Conservation (phyloP, 1,140 invertebrate genomes). For the Tetramorium alpestre region DNA sequence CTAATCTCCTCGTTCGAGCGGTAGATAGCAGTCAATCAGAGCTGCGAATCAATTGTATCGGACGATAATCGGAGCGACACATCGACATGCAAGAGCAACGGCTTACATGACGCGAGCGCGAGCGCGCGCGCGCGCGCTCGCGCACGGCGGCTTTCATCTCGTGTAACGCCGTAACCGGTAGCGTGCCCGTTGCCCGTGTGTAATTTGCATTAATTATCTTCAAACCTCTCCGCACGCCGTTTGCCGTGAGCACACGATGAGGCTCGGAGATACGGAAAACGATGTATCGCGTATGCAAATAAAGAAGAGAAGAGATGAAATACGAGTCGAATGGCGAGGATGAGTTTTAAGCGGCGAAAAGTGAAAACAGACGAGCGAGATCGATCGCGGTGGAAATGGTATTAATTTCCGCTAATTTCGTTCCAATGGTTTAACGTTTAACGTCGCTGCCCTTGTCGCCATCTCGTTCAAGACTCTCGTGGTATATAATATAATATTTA, state of each 20-base stretch:
- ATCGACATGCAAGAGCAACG: slow-evolving; percentile 53
- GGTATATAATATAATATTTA: too few species aligned
- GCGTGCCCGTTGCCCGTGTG: slow-evolving; percentile 69
- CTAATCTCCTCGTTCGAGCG: slow-evolving; percentile 21
- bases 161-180: slow-evolving; percentile 79
- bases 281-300: slow-evolving; percentile 59
- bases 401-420: neutral
- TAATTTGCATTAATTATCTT: slow-evolving; percentile 81
- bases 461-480: too few species aligned
- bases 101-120: slow-evolving; percentile 30
- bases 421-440: neutral
- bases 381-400: neutral
- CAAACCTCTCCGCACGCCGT: slow-evolving; percentile 69
- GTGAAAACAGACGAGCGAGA: neutral
- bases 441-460: neutral
- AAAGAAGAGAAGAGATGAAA: slow-evolving; percentile 54
- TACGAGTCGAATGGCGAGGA: slow-evolving; percentile 47
- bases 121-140: neutral
- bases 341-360: slow-evolving; percentile 28
- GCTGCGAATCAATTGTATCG: slow-evolving; percentile 52
- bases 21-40: slow-evolving; percentile 16
- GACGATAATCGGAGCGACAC: slow-evolving; percentile 55
- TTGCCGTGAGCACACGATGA: slow-evolving; percentile 66
- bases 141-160: slow-evolving; percentile 53
- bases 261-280: slow-evolving; percentile 59